Conservation (phyloP, 2,888 invertebrate species). For the Drosophila glabriapex region DNA sequence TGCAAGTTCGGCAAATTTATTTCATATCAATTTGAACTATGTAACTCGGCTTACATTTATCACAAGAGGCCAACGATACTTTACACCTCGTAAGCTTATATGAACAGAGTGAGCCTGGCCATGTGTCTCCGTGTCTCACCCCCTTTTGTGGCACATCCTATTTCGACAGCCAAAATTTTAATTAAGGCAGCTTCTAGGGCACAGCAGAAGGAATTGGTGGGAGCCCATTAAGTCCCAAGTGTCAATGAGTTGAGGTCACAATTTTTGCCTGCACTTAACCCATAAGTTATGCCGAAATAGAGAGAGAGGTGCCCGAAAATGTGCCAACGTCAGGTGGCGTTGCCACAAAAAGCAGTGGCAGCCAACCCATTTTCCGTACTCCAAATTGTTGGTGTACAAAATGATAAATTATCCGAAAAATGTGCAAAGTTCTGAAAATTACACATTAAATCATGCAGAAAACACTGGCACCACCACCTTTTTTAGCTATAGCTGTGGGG, state of each 20-base stretch:
- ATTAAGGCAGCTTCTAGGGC: slow-evolving; percentile 59
- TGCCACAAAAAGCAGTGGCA: slow-evolving; percentile 42
- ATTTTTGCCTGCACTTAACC: slow-evolving; percentile 59
- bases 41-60: slow-evolving; percentile 46
- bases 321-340: slow-evolving; percentile 68
- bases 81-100: slow-evolving; percentile 35
- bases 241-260: slow-evolving; percentile 77
- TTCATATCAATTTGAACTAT: slow-evolving; percentile 44
- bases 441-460: slow-evolving; percentile 79
- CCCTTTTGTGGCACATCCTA: slow-evolving; percentile 18
- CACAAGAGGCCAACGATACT: slow-evolving; percentile 51
- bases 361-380: background rate
- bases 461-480: slow-evolving; percentile 35
- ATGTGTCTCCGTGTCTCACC: background rate
- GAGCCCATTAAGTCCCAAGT: slow-evolving; percentile 59
- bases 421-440: slow-evolving; percentile 79
- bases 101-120: background rate
- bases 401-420: slow-evolving; percentile 78
- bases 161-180: slow-evolving; percentile 69
- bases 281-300: slow-evolving; percentile 39
- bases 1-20: slow-evolving; percentile 38
- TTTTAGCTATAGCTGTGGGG: background rate
- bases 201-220: slow-evolving; percentile 6
- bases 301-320: slow-evolving; percentile 10
- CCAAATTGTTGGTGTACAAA: slow-evolving; percentile 52